Evolutionary conservation across 2,113 vertebrate species (phyloP).

Genomic region (Otocyon megalotis): DNA sequence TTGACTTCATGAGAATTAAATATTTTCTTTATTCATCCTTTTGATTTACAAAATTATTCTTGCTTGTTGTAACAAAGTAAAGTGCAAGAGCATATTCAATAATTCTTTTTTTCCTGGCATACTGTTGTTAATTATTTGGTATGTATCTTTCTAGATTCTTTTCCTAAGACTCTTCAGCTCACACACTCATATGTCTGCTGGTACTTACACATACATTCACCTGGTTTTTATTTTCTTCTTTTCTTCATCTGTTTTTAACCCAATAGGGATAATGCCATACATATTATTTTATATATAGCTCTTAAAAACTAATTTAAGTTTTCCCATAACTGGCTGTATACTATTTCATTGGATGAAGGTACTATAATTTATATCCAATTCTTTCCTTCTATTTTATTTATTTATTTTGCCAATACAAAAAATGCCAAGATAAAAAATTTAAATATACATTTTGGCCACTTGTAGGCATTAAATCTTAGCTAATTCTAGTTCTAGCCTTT

Average conservation of each 20-base stretch:
- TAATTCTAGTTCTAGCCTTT: background rate
- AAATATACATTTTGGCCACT: background rate
- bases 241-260: conserved; percentile 9
- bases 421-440: background rate
- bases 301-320: conserved; percentile 20
- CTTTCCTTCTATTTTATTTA: background rate
- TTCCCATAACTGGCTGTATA: background rate
- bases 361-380: background rate
- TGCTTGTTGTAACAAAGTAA: conserved; percentile 11
- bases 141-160: background rate
- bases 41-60: background rate
- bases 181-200: background rate
- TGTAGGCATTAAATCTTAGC: conserved; percentile 28
- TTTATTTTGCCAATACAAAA: background rate
- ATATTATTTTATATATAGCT: background rate
- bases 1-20: background rate
- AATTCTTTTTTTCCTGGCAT: background rate
- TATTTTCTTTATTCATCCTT: conserved; percentile 37
- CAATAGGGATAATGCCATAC: background rate
- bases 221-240: background rate
- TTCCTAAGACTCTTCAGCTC: background rate
- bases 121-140: background rate
- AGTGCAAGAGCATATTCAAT: background rate
- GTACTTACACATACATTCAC: background rate
- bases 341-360: background rate